phyloP scores from a whole-genome alignment of 2,797 vertebrate species.

The Myioborus miniatus region DNA sequence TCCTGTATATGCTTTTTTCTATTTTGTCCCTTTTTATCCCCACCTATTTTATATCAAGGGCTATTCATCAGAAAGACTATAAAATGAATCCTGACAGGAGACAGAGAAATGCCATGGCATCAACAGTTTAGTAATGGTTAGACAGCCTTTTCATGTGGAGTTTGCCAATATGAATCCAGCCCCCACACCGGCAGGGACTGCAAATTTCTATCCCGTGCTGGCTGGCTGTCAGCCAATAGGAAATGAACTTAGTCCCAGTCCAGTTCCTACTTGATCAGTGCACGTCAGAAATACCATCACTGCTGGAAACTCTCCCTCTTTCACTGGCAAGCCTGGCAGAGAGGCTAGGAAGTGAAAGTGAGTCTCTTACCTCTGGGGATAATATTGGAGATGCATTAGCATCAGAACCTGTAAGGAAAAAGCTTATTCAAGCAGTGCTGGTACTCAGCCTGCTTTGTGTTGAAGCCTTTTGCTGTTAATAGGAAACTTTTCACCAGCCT shows the following conservation, averaged over 20 bases:
- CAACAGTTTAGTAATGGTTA: conserved; percentile 40
- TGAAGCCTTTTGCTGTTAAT: neutral
- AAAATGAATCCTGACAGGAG: conserved; percentile 42
- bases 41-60: neutral
- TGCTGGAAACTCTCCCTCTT: conserved; percentile 24
- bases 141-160: conserved; percentile 30
- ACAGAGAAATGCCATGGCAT: conserved; percentile 27
- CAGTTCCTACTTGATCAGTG: conserved; percentile 9
- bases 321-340: conserved; percentile 23
- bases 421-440: neutral
- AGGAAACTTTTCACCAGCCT: neutral
- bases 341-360: conserved; percentile 4
- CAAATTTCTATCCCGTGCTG: neutral
- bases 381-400: conserved; percentile 4
- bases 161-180: conserved; percentile 32
- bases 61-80: conserved; percentile 16
- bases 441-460: neutral
- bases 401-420: neutral
- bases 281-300: neutral
- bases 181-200: conserved; percentile 24
- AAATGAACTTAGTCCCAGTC: conserved; percentile 50
- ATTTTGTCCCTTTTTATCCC: conserved; percentile 10
- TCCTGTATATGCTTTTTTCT: neutral
- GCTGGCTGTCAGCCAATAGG: conserved; percentile 33
- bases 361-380: conserved; percentile 10